Conservation (phyloP, 2,888 invertebrate genomes). For the Euspilapteryx auroguttella region DNA sequence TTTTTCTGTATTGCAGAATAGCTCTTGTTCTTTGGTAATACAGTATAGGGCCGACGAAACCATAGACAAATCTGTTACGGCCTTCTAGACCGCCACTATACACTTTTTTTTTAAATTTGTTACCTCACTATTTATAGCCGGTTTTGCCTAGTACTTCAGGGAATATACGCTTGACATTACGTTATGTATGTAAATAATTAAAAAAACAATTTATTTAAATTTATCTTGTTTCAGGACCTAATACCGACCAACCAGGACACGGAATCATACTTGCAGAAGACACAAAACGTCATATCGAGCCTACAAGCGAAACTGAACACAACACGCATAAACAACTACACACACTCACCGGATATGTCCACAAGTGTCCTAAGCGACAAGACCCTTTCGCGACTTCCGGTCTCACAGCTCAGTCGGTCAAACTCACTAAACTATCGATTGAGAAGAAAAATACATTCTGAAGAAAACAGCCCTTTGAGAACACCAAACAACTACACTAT, state of each 20-base stretch:
- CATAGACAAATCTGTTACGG: too few species aligned
- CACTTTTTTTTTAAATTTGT: too few species aligned
- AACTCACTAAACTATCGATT: conserved; percentile 52
- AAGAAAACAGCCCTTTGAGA: conserved; percentile 40
- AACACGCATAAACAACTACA: conserved; percentile 22
- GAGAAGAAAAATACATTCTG: conserved; percentile 32
- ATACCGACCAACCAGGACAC: conserved; percentile 50
- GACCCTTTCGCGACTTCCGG: conserved; percentile 41
- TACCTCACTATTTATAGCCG: too few species aligned
- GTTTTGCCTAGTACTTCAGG: too few species aligned
- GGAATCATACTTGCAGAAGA: conserved; percentile 59
- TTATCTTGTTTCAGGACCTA: conserved; percentile 53
- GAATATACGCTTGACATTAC: too few species aligned
- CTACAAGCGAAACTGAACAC: conserved; percentile 61
- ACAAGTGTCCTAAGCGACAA: conserved; percentile 47
- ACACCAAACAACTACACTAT: conserved; percentile 51
- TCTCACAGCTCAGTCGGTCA: conserved; percentile 45
- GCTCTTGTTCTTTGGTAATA: too few species aligned
- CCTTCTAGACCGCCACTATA: too few species aligned
- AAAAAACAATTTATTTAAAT: too few species aligned
- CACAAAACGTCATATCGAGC: conserved; percentile 64
- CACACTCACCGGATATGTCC: conserved; percentile 36
- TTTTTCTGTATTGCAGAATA: too few species aligned
- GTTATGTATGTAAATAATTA: too few species aligned
- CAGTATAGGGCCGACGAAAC: too few species aligned